Conservation (phyloP, 2,113 vertebrate species). For the Lycaon pictus region DNA sequence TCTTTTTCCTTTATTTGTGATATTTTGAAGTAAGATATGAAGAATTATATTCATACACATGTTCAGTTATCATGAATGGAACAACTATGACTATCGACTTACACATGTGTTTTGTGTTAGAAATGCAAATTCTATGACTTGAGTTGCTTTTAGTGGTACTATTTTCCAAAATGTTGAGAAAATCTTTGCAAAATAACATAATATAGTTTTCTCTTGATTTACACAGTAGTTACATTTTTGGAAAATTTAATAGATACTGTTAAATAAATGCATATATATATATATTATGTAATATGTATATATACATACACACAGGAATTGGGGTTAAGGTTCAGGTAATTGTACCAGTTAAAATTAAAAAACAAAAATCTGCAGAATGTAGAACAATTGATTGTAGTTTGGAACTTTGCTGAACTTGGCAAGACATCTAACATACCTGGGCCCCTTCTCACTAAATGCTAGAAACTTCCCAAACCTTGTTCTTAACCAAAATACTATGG, state of each 20-base stretch:
- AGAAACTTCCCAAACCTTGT: neutral
- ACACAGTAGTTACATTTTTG: neutral
- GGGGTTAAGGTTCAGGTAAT: neutral
- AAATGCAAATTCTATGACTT: neutral
- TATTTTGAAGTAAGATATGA: conserved; percentile 18
- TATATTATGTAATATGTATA: neutral
- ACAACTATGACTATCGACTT: neutral
- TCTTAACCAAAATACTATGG: neutral
- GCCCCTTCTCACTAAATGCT: neutral
- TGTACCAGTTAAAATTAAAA: neutral
- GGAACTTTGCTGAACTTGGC: neutral
- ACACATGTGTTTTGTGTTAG: neutral
- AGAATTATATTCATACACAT: neutral
- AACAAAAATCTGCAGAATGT: neutral
- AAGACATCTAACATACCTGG: neutral
- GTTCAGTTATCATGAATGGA: neutral
- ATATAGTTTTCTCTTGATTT: neutral
- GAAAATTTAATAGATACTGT: neutral
- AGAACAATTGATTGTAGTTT: neutral
- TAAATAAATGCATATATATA: neutral
- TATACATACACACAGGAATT: neutral
- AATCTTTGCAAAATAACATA: neutral
- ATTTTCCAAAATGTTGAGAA: neutral
- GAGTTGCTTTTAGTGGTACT: neutral
- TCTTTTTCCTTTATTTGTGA: neutral